phyloP scores from a whole-genome alignment of 2,797 vertebrate genomes.

The Rhynchotus rufescens region DNA sequence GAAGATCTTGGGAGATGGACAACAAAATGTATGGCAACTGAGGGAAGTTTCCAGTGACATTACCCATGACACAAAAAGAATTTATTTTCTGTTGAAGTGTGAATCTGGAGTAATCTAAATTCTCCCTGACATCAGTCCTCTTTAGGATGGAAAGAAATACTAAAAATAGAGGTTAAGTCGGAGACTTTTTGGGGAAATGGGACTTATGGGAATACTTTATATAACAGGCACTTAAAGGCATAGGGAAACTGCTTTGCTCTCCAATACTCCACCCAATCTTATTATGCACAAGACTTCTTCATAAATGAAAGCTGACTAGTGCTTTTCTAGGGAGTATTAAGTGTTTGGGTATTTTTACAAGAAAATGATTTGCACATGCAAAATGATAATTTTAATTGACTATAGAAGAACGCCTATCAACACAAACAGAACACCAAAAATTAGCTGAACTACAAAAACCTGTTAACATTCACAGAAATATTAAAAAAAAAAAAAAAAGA shows the following conservation, averaged over 20 bases:
- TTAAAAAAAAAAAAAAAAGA: background rate
- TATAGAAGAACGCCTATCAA: background rate
- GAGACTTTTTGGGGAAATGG: background rate
- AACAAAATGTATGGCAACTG: background rate
- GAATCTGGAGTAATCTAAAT: background rate
- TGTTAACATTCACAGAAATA: background rate
- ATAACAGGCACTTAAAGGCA: background rate
- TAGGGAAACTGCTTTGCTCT: background rate
- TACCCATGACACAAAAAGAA: background rate
- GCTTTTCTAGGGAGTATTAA: background rate
- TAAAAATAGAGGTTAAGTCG: background rate
- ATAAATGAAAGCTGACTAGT: background rate
- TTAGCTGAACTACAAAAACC: background rate
- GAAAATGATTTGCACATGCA: background rate
- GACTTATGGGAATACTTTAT: background rate
- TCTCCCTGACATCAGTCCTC: background rate
- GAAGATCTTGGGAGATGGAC: background rate
- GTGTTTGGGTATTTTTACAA: background rate
- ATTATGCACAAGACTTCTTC: background rate
- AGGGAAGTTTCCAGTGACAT: background rate
- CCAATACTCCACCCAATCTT: background rate
- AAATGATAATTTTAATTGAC: background rate
- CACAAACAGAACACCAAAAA: background rate
- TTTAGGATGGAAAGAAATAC: background rate
- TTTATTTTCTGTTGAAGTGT: background rate